A percentile compares a stretch with the other conserved stretches of the same genome.
phyloP scores from a whole-genome alignment of 2,888 invertebrate species.

The Chironomus tentans region DNA sequence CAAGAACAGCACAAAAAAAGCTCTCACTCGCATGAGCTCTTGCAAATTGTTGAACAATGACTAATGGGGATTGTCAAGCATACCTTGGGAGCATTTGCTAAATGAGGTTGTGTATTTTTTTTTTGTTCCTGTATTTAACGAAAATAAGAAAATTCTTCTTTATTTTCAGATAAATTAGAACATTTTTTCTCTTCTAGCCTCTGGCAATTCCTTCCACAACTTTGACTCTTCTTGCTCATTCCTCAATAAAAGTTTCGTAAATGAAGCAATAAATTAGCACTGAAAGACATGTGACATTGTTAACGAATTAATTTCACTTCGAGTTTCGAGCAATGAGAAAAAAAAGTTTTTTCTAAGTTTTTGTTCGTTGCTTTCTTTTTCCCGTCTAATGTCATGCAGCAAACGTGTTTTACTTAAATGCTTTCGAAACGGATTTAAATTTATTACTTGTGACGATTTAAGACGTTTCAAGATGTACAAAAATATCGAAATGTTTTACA shows the following conservation, averaged over 20 bases:
- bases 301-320: not conserved
- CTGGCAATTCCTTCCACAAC: not conserved
- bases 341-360: not conserved
- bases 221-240: not conserved
- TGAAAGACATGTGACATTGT: not conserved
- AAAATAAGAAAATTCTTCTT: not conserved
- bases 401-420: not conserved
- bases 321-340: too few species aligned
- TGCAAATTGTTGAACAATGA: constrained; percentile 7
- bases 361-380: not conserved
- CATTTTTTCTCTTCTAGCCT: not conserved
- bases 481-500: not conserved
- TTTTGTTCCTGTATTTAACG: not conserved
- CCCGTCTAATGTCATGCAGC: not conserved
- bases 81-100: not conserved
- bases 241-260: not conserved
- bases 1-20: not conserved
- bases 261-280: not conserved
- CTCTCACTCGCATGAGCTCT: not conserved
- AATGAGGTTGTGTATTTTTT: not conserved
- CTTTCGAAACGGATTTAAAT: not conserved
- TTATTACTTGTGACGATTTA: constrained; percentile 8
- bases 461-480: not conserved
- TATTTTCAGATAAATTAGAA: not conserved
- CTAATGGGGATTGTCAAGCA: constrained; percentile 5